Conservation (phyloP, 2,888 invertebrate genomes). For the Drosophila sordidula region DNA sequence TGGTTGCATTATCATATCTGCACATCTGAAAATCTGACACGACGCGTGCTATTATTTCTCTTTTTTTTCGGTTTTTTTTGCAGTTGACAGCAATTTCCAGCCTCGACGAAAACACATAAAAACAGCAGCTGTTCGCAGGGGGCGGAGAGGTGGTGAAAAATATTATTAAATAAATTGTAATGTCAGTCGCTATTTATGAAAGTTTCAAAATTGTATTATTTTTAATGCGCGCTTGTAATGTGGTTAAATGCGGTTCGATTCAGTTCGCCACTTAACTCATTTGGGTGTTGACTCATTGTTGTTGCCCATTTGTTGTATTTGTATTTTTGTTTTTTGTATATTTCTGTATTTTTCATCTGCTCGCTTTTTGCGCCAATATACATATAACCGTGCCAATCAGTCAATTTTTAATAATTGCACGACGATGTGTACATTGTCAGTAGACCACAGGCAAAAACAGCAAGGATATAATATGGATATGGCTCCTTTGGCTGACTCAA, state of each 20-base stretch:
- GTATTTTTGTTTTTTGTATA: background rate
- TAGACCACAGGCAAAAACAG: conserved; percentile 42
- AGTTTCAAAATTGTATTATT: conserved; percentile 69
- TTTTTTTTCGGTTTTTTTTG: conserved; percentile 20
- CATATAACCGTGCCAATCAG: conserved; percentile 51
- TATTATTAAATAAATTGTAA: conserved; percentile 47
- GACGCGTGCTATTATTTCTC: conserved; percentile 70
- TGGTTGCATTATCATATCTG: conserved; percentile 71
- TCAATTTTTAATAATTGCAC: conserved; percentile 70
- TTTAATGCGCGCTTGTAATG: conserved; percentile 66
- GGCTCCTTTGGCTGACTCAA: background rate
- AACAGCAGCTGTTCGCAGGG: conserved; percentile 9
- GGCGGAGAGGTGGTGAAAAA: conserved; percentile 11
- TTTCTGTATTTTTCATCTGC: background rate
- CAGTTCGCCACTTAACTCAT: conserved; percentile 69
- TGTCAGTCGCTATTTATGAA: conserved; percentile 60
- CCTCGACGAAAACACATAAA: conserved; percentile 31
- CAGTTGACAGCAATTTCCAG: conserved; percentile 36
- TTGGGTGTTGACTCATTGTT: conserved; percentile 49
- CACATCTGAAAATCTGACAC: conserved; percentile 69
- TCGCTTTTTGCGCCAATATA: conserved; percentile 24
- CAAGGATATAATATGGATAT: background rate
- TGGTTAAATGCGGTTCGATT: conserved; percentile 52
- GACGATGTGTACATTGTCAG: conserved; percentile 57
- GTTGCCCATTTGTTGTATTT: background rate